These are phyloP conservation scores for Caenorhabditis sinica DNA, from an alignment of 2,888 invertebrate species.

Conservation along the genomic window DNA sequence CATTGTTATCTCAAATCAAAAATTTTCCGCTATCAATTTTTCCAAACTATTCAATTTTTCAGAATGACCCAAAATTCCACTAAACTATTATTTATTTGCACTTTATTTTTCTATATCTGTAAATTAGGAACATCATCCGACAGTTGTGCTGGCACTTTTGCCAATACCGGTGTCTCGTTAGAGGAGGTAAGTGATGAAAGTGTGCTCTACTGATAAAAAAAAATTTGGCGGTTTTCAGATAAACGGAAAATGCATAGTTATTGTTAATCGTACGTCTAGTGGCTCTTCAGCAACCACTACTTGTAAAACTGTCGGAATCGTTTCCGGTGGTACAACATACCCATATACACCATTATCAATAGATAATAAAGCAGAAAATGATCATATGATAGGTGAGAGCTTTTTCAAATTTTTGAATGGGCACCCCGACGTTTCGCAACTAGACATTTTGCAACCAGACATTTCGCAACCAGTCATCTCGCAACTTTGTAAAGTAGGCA, in stretches of 20 bases:
- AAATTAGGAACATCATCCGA: background rate
- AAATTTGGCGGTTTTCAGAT: background rate
- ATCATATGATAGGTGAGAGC: conserved; percentile 6
- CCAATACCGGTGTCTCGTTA: background rate
- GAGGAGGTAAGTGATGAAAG: background rate
- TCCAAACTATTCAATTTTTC: background rate
- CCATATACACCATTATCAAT: conserved; percentile 18
- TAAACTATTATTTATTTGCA: no score
- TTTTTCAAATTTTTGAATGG: background rate
- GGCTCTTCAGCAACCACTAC: background rate
- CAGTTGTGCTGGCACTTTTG: background rate
- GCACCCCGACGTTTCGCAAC: no score
- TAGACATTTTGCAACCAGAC: no score
- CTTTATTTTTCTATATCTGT: no score
- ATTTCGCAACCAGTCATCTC: no score
- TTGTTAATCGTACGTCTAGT: background rate
- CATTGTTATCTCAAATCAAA: background rate
- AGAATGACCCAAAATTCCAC: background rate
- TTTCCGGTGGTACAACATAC: background rate
- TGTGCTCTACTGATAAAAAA: background rate
- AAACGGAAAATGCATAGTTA: conserved; percentile 45
- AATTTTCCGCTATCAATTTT: background rate
- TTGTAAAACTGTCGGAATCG: conserved; percentile 6
- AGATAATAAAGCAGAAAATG: conserved; percentile 42
- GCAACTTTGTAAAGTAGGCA: no score